Evolutionary conservation across 2,113 vertebrate genomes (phyloP), one percentile per base, ranked within the genome.

Genomic region (Xiphophorus hellerii): DNA sequence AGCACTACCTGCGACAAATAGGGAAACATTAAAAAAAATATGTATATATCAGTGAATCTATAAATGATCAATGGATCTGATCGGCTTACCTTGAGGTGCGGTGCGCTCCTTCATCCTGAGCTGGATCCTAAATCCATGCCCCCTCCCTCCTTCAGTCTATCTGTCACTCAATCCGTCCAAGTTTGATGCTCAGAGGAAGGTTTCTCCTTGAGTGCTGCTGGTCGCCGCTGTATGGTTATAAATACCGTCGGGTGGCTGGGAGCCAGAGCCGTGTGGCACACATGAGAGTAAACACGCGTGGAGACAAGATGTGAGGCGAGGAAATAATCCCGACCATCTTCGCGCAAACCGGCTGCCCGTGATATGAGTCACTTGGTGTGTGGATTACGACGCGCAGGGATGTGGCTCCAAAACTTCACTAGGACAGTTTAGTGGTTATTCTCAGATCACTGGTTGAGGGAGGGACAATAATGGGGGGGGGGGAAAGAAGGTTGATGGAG

Each of bases 261-360:
- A 87, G 89, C 91, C 92, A 87, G 84, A 54, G 80, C 87, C 89
- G 90, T 69, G 86, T 66, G 48, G 83, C 77, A 77, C 80, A 68
- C 64, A 85, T 66, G 84, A 90, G 70, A 85, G 84, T 84, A 91
- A 89, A 90, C 84, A 82, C 81, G 78, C 89, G 76, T 60, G 71
- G 80, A 80, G 84, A 90, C 87, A 61, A 62, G 77, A 80, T 84
- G 70, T 69, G 82, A 71, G 51, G 82, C 82, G 75, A 44, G 76
- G 84, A 79, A 77, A 79, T 58, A 30, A 83, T 90, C 77, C 81
- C 87, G 48, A 31, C 77, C 84, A 81, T 85, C 78, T 64, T 74
- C 77, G 62, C 51, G 51, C 62, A 30, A 20, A 69, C 77, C 51
- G 82, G 81, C 75, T 78, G 79, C 87, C 8, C 51, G 58, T 42